Percentiles rank a stretch among this genome's conserved stretches.
These are phyloP conservation scores for Macaria liturata DNA, from an alignment of 2,888 invertebrate species.

Conservation along the genomic window DNA sequence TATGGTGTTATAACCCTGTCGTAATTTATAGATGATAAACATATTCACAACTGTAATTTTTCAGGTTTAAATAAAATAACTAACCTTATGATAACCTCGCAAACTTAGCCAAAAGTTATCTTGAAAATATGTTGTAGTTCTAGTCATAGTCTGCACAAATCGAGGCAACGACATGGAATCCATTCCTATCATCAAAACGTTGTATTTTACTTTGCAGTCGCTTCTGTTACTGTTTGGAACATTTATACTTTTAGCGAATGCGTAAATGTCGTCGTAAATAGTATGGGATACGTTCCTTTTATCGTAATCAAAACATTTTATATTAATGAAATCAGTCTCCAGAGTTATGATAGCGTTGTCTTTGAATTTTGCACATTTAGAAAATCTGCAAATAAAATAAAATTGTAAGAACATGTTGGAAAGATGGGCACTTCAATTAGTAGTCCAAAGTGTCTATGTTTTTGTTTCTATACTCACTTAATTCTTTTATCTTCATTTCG, in stretches of 20 bases:
- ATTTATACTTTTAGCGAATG: slow-evolving; percentile 71
- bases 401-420: not conserved
- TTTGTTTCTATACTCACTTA: slow-evolving; percentile 34
- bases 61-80: not conserved
- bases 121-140: slow-evolving; percentile 86
- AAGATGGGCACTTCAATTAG: too few relatives aligned
- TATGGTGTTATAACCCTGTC: too few relatives aligned
- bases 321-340: slow-evolving; percentile 62
- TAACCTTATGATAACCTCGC: slow-evolving; percentile 88
- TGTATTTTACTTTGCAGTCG: slow-evolving; percentile 56
- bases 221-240: slow-evolving; percentile 38
- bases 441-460: not conserved
- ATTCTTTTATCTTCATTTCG: slow-evolving; percentile 38
- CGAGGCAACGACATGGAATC: slow-evolving; percentile 93
- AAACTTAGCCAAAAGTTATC: slow-evolving; percentile 88
- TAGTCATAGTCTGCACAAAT: slow-evolving; percentile 89
- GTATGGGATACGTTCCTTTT: slow-evolving; percentile 46
- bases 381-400: slow-evolving; percentile 50
- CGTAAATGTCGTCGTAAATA: slow-evolving; percentile 72
- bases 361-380: slow-evolving; percentile 53
- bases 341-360: slow-evolving; percentile 50
- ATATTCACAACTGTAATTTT: not conserved
- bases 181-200: slow-evolving; percentile 91
- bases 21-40: not conserved
- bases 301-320: slow-evolving; percentile 59